Conservation (phyloP, 1,140 invertebrate genomes). For the Trissolcus basalis region DNA sequence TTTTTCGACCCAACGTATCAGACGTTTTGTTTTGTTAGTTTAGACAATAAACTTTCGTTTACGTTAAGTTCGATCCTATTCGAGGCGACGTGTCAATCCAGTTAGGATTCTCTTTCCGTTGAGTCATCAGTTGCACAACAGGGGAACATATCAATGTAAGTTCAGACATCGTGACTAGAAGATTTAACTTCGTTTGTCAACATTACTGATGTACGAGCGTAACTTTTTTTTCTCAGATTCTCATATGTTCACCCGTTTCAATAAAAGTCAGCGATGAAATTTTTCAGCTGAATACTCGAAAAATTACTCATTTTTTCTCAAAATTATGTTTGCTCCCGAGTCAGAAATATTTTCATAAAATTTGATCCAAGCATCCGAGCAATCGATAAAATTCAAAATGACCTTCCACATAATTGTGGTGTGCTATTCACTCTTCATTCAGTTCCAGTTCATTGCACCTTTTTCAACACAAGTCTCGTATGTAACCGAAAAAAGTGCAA, state of each 20-base stretch:
- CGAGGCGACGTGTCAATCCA: slow-evolving; percentile 12
- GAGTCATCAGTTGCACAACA: slow-evolving; percentile 45
- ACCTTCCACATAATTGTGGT: slow-evolving; percentile 8
- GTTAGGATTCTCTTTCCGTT: slow-evolving; percentile 25
- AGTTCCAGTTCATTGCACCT: not conserved
- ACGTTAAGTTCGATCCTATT: slow-evolving; percentile 18
- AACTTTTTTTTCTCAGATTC: too few relatives aligned
- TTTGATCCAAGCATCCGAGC: too few relatives aligned
- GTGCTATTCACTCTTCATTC: slow-evolving; percentile 11
- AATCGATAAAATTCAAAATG: too few relatives aligned
- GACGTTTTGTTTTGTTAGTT: slow-evolving; percentile 17
- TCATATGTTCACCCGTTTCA: too few relatives aligned
- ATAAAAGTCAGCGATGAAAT: too few relatives aligned
- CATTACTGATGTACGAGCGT: not conserved
- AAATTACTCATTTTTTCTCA: too few relatives aligned
- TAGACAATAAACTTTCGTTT: slow-evolving; percentile 40
- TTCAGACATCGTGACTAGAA: slow-evolving; percentile 30
- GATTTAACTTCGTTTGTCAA: slow-evolving; percentile 12
- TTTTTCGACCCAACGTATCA: slow-evolving; percentile 2
- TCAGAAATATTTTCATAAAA: too few relatives aligned
- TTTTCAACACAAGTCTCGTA: slow-evolving; percentile 3
- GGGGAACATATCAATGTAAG: slow-evolving; percentile 45
- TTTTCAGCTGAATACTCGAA: too few relatives aligned
- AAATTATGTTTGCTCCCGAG: too few relatives aligned
- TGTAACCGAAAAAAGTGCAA: slow-evolving; percentile 17